phyloP scores from a whole-genome alignment of 2,797 vertebrate species.

The Coregonus suidteri region DNA sequence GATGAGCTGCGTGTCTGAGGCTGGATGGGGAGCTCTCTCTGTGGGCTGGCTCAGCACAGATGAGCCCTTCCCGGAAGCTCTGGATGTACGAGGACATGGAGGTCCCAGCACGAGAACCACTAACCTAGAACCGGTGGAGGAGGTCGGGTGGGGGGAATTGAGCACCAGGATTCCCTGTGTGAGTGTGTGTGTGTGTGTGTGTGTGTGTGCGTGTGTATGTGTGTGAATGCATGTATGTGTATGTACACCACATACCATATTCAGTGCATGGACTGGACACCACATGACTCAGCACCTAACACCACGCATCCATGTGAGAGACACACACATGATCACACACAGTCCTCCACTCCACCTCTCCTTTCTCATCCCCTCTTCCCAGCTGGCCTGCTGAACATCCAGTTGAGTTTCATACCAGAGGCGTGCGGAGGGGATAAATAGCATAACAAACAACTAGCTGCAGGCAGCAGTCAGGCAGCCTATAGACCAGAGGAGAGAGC shows the following conservation, averaged over 20 bases:
- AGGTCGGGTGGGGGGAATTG: neutral
- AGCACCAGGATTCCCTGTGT: slow-evolving; percentile 18
- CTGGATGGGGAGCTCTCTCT: slow-evolving; percentile 7
- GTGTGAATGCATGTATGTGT: neutral
- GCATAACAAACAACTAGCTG: slow-evolving; percentile 60
- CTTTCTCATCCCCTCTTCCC: slow-evolving; percentile 19
- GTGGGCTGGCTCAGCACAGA: slow-evolving; percentile 25
- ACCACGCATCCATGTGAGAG: slow-evolving; percentile 29
- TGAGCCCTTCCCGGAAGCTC: slow-evolving; percentile 8
- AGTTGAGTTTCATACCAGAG: too few species aligned
- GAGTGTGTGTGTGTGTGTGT: slow-evolving; percentile 38
- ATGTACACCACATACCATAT: neutral
- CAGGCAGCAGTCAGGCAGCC: slow-evolving; percentile 34
- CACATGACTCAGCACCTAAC: too few species aligned
- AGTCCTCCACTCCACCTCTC: slow-evolving; percentile 34
- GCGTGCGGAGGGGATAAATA: too few species aligned
- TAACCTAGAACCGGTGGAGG: slow-evolving; percentile 3
- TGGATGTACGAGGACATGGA: neutral
- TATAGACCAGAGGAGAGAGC: slow-evolving; percentile 63
- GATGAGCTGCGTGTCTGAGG: slow-evolving; percentile 6
- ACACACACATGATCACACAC: slow-evolving; percentile 23
- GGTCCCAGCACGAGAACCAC: neutral
- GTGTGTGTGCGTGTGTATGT: slow-evolving; percentile 21
- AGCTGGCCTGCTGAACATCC: neutral
- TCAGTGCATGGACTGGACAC: too few species aligned